Evolutionary conservation across 30 jellyfish, hydroid and myxozoan species (phyloP).

Genomic region (Sanderia malayensis): DNA sequence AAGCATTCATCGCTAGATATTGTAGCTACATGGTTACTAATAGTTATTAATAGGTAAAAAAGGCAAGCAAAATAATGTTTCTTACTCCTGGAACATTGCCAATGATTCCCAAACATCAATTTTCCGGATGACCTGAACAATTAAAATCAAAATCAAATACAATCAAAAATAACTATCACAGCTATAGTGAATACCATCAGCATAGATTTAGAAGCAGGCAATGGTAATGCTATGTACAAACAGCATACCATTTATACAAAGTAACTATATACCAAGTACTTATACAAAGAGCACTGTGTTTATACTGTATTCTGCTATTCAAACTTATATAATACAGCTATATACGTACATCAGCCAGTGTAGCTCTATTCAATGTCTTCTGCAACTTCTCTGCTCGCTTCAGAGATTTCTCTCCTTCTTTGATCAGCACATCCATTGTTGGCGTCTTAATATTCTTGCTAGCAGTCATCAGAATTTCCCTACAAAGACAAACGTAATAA

Average conservation of each 20-base stretch:
- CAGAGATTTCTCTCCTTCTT: constrained; percentile 45
- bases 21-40: too few relatives aligned
- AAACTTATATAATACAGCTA: too few relatives aligned
- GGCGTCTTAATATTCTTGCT: constrained; percentile 91
- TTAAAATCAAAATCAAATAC: neutral
- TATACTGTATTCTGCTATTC: too few relatives aligned
- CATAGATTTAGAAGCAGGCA: too few relatives aligned
- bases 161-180: neutral
- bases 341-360: constrained; percentile 83
- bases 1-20: too few relatives aligned
- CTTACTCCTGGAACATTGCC: constrained; percentile 8
- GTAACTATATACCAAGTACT: too few relatives aligned
- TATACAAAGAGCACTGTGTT: too few relatives aligned
- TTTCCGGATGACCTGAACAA: constrained; percentile 70
- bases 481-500: neutral
- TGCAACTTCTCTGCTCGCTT: constrained; percentile 69
- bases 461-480: constrained; percentile 97
- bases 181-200: too few relatives aligned
- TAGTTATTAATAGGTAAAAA: neutral
- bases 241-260: too few relatives aligned
- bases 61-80: neutral
- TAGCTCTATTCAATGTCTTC: constrained; percentile 70
- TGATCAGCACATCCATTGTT: constrained; percentile 87
- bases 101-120: constrained; percentile 69
- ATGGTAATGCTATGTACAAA: too few relatives aligned